These are phyloP conservation scores for Ochlodes sylvanus DNA, from an alignment of 2,888 invertebrate species.

Conservation along the genomic window DNA sequence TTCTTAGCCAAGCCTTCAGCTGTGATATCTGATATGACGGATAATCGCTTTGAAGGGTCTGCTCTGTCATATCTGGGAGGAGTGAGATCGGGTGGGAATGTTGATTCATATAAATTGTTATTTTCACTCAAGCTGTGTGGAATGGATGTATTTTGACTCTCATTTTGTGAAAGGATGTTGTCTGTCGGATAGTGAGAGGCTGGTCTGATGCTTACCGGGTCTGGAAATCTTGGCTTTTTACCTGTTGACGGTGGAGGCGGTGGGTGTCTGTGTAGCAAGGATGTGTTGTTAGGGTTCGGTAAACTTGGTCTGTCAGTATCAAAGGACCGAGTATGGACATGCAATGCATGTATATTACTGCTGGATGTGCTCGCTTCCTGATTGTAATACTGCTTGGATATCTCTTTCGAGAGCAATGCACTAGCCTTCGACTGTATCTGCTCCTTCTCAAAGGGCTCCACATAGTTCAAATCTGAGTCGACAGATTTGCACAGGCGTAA, in stretches of 20 bases:
- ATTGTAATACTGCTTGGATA: slow-evolving; percentile 70
- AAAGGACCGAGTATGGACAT: slow-evolving; percentile 62
- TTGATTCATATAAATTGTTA: slow-evolving; percentile 72
- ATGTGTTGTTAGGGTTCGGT: slow-evolving; percentile 49
- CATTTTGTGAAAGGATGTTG: slow-evolving; percentile 52
- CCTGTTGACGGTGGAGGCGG: slow-evolving; percentile 70
- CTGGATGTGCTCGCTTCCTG: slow-evolving; percentile 63
- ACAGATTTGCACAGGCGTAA: slow-evolving; percentile 77
- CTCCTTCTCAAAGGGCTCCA: slow-evolving; percentile 80
- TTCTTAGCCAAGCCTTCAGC: slow-evolving; percentile 76
- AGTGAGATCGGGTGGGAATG: slow-evolving; percentile 63
- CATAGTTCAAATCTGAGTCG: slow-evolving; percentile 79
- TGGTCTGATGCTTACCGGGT: slow-evolving; percentile 77
- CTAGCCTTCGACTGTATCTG: slow-evolving; percentile 78
- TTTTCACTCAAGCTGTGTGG: slow-evolving; percentile 78
- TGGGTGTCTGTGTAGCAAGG: slow-evolving; percentile 70
- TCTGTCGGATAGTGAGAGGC: slow-evolving; percentile 78
- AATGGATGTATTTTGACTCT: slow-evolving; percentile 54
- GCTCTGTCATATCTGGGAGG: slow-evolving; percentile 52
- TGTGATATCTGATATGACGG: slow-evolving; percentile 79
- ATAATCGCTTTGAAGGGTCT: slow-evolving; percentile 70
- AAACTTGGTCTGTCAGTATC: slow-evolving; percentile 56
- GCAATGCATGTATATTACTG: slow-evolving; percentile 55
- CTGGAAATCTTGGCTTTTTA: slow-evolving; percentile 79
- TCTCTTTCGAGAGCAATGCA: slow-evolving; percentile 74